A percentile compares a stretch with the other conserved stretches of the same genome.
Conservation (phyloP, 2,113 vertebrate species). For the Xenus cinereus region DNA sequence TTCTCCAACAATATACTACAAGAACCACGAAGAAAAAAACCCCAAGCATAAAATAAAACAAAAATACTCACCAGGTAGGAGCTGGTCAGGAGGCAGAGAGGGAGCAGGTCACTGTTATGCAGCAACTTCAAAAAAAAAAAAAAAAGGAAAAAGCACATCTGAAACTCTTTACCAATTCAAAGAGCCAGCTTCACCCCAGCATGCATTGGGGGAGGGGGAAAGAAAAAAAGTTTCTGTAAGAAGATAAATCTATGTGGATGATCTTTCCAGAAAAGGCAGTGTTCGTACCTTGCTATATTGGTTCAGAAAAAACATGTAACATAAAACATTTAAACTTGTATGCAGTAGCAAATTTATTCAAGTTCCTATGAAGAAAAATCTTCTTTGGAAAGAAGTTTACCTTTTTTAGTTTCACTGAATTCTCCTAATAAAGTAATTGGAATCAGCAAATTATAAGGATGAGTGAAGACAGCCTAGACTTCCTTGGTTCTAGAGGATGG, state of each 20-base stretch:
- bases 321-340: background rate
- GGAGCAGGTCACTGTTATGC: background rate
- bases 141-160: background rate
- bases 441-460: background rate
- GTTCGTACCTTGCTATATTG: background rate
- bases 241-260: background rate
- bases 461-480: background rate
- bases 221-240: background rate
- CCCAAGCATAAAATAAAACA: background rate
- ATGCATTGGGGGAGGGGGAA: fast-evolving
- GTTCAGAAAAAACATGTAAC: background rate
- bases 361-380: background rate
- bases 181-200: background rate
- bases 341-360: background rate
- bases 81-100: background rate
- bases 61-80: background rate
- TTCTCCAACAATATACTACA: background rate
- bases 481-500: background rate
- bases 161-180: background rate
- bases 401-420: background rate
- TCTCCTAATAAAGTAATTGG: background rate
- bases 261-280: background rate
- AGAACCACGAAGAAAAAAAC: background rate
- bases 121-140: background rate
- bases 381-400: background rate